Evolutionary conservation across 2,888 invertebrate species (phyloP), one percentile per base, ranked within the genome.

Genomic region (Proisotoma minuta): DNA sequence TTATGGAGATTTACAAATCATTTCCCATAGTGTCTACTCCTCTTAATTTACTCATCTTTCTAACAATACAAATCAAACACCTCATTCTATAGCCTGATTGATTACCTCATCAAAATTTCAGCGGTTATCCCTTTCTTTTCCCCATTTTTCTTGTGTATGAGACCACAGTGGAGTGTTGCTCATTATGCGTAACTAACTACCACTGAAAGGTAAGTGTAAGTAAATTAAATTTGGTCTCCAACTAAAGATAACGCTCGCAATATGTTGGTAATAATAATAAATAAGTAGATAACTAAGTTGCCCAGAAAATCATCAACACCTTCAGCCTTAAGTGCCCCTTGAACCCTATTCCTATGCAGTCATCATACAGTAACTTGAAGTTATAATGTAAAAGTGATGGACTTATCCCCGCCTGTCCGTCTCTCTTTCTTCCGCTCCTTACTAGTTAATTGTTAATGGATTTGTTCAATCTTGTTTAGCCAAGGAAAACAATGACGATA

Each of bases 21-120:
- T n/a, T n/a, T n/a, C n/a, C n/a, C n/a, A n/a, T n/a, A n/a, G n/a
- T n/a, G n/a, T n/a, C n/a, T n/a, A n/a, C n/a, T n/a, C n/a, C n/a
- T n/a, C n/a, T n/a, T n/a, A n/a, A n/a, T n/a, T n/a, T n/a, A n/a
- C n/a, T n/a, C n/a, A n/a, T n/a, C n/a, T n/a, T n/a, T n/a, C n/a
- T n/a, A n/a, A 43, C 43, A 43, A 43, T n/a, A 43, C 43, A 18
- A 43, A 43, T 43, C 43, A 43, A 43, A 43, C 18, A 43, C 43
- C 4, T 20, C 10, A 43, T 5, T 12, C 43, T 5, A 18, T 43
- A 15, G 18, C 5, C 43, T 43, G 43, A 43, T 43, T 43, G 43
- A 43, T 43, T n/a, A 43, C 43, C 43, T 43, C 43, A 43, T 43
- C 43, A 43, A 43, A 43, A 43, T 43, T 43, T 43, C 43, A 43